Percentiles rank a stretch among this genome's conserved stretches.
phyloP scores from a whole-genome alignment of 2,888 invertebrate genomes.

The Atrina japonica region DNA sequence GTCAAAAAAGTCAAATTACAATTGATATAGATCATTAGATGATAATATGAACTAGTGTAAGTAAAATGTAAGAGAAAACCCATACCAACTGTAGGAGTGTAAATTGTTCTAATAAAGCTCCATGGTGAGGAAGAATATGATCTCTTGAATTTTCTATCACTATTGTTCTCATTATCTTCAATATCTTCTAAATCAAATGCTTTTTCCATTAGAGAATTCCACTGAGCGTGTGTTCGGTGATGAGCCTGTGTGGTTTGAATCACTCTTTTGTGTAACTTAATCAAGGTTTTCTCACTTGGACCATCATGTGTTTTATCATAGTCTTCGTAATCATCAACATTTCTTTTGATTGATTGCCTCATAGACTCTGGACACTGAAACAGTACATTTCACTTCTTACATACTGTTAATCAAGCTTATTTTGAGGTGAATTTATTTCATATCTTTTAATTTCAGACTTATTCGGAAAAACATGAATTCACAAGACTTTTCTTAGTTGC shows the following conservation, averaged over 20 bases:
- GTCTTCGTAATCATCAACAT: conserved; percentile 77
- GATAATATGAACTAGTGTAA: too few relatives aligned
- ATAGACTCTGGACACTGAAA: conserved; percentile 79
- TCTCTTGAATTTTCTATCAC: conserved; percentile 61
- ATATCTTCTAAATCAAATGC: conserved; percentile 91
- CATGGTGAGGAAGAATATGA: conserved; percentile 62
- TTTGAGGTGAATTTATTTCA: too few relatives aligned
- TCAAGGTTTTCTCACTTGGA: conserved; percentile 89
- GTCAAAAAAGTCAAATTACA: too few relatives aligned
- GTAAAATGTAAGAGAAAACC: too few relatives aligned
- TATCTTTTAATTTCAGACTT: not conserved
- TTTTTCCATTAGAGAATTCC: conserved; percentile 90
- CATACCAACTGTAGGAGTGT: conserved; percentile 80
- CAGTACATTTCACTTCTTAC: too few relatives aligned
- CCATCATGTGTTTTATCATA: conserved; percentile 70
- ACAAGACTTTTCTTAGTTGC: too few relatives aligned
- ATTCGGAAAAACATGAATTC: not conserved
- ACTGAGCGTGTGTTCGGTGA: conserved; percentile 96
- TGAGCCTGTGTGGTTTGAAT: conserved; percentile 87
- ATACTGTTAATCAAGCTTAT: too few relatives aligned
- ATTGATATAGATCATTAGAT: too few relatives aligned
- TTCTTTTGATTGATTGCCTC: conserved; percentile 64
- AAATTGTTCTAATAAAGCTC: conserved; percentile 67
- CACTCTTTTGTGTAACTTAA: conserved; percentile 87
- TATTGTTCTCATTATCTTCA: conserved; percentile 86